A percentile compares a stretch with the other conserved stretches of the same genome.
These are phyloP conservation scores for Bilobella aurantiaca DNA, from an alignment of 1,140 invertebrate genomes.

Conservation along the genomic window DNA sequence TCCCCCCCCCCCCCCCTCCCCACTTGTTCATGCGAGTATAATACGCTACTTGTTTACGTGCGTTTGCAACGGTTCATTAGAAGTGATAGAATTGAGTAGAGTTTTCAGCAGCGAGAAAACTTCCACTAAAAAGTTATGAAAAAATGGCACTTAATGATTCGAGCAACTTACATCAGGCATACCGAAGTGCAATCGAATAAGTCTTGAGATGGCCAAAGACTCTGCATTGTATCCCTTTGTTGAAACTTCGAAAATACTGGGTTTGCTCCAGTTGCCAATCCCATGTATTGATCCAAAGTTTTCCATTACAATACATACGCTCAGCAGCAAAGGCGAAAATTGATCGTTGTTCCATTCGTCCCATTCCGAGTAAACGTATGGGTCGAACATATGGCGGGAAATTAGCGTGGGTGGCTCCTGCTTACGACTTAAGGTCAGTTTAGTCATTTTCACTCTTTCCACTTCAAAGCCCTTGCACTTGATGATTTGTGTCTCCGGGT, in stretches of 20 bases:
- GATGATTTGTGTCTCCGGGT: neutral
- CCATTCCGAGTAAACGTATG: neutral
- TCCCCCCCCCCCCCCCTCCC: neutral
- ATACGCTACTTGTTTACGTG: too few species aligned
- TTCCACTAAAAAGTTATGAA: too few species aligned
- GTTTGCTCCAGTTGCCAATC: neutral
- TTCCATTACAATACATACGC: neutral
- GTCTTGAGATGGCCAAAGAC: neutral
- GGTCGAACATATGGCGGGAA: neutral
- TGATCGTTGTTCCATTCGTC: neutral
- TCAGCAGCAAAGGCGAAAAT: neutral
- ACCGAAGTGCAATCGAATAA: neutral
- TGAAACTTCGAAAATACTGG: neutral
- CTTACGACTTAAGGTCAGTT: neutral
- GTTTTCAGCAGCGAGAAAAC: too few species aligned
- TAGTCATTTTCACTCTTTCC: neutral
- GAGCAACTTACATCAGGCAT: neutral
- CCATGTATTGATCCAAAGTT: neutral
- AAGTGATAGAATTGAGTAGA: too few species aligned
- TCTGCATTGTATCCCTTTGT: neutral
- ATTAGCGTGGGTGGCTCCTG: neutral
- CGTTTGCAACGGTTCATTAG: too few species aligned
- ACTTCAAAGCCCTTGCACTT: neutral
- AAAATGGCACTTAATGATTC: too few species aligned
- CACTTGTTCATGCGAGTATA: too few species aligned